A percentile compares a stretch with the other conserved stretches of the same genome.
phyloP scores from a whole-genome alignment of 2,888 invertebrate genomes.

The Drosophila tanythrix region DNA sequence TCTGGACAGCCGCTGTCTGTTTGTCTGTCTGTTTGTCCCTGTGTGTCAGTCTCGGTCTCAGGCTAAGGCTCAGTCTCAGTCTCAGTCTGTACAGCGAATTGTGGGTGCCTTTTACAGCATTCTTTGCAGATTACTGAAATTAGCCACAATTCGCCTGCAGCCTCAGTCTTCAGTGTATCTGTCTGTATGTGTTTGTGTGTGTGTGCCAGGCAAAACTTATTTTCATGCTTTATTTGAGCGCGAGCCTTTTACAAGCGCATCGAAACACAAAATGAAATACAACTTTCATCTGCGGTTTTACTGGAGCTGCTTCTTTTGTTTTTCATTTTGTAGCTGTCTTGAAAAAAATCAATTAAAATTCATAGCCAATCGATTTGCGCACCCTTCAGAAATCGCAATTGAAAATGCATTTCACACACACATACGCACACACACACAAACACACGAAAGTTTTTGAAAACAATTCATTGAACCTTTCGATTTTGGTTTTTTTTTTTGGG shows the following conservation, averaged over 20 bases:
- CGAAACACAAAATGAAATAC: constrained; percentile 79
- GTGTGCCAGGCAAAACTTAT: constrained; percentile 68
- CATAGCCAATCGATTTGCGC: constrained; percentile 83
- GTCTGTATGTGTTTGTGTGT: constrained; percentile 21
- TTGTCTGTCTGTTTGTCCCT: constrained; percentile 33
- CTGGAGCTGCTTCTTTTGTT: constrained; percentile 12
- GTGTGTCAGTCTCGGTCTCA: constrained; percentile 11
- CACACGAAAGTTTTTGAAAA: constrained; percentile 20
- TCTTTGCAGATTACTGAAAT: constrained; percentile 75
- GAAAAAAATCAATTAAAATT: constrained; percentile 82
- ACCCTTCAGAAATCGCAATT: constrained; percentile 61
- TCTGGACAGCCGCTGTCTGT: constrained; percentile 52
- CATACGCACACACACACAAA: constrained; percentile 11
- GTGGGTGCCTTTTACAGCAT: constrained; percentile 79
- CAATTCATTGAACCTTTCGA: constrained; percentile 28
- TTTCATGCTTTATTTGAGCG: constrained; percentile 78
- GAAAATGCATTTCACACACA: constrained; percentile 52
- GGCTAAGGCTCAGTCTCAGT: constrained; percentile 11
- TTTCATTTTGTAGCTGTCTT: constrained; percentile 39
- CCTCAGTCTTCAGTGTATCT: constrained; percentile 24
- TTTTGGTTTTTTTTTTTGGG: constrained; percentile 30
- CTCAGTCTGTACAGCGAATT: constrained; percentile 75
- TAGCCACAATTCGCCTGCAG: constrained; percentile 71
- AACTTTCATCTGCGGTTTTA: constrained; percentile 61
- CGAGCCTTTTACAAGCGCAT: constrained; percentile 76